Evolutionary conservation across 2,113 vertebrate genomes (phyloP).

Genomic region (Psittacara wagleri): DNA sequence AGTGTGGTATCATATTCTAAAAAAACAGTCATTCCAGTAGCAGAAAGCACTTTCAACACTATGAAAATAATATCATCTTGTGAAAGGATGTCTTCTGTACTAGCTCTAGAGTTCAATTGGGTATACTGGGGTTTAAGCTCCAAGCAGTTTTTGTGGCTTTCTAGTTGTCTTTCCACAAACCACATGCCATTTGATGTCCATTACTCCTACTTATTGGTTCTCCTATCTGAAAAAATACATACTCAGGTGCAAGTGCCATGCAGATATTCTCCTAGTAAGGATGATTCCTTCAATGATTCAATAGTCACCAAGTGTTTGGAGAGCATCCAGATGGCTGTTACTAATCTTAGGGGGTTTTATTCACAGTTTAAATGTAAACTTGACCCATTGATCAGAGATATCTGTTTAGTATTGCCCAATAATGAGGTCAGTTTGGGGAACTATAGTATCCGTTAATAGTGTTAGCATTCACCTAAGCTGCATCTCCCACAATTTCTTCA

Average conservation of each 20-base stretch:
- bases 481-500: background rate
- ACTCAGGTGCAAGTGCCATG: background rate
- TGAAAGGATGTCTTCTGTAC: background rate
- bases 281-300: background rate
- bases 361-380: background rate
- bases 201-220: background rate
- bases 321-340: background rate
- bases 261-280: background rate
- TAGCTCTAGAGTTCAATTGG: background rate
- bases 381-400: background rate
- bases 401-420: background rate
- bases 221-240: background rate
- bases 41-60: background rate
- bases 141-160: background rate
- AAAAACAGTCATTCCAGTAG: background rate
- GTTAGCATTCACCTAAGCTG: background rate
- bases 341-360: background rate
- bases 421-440: background rate
- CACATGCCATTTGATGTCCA: rapidly evolving
- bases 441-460: background rate
- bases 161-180: background rate
- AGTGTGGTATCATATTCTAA: background rate
- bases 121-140: background rate
- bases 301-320: background rate
- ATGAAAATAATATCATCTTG: background rate